Evolutionary conservation across 2,888 invertebrate genomes (phyloP).

Genomic region (Diarsia rubi): DNA sequence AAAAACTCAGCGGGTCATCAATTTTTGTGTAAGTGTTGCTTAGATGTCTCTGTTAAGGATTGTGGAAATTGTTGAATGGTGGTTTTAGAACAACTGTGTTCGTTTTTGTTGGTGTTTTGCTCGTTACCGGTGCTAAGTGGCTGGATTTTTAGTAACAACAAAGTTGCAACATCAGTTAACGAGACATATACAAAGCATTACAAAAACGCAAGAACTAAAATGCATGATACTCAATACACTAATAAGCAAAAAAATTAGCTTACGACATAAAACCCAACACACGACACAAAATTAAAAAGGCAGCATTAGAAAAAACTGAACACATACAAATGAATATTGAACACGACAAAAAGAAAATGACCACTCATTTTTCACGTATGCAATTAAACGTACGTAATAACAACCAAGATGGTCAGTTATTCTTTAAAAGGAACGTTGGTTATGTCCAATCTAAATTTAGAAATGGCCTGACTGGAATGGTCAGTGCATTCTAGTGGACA

Average conservation of each 20-base stretch:
- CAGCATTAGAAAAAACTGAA: slow-evolving; percentile 28
- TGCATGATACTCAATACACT: background rate
- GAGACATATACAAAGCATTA: slow-evolving; percentile 1
- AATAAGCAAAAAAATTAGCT: slow-evolving; percentile 9
- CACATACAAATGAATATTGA: slow-evolving; percentile 54
- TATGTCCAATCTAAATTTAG: slow-evolving; percentile 84
- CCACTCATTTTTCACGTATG: slow-evolving; percentile 62
- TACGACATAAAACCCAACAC: slow-evolving; percentile 9
- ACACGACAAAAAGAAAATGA: slow-evolving; percentile 55
- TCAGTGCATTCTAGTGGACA: slow-evolving; percentile 71
- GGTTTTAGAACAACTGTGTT: slow-evolving; percentile 22
- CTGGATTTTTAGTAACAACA: slow-evolving; percentile 25
- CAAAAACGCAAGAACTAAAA: background rate
- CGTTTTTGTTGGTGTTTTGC: slow-evolving; percentile 30
- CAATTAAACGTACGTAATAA: slow-evolving; percentile 72
- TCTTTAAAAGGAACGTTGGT: slow-evolving; percentile 82
- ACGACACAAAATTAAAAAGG: slow-evolving; percentile 23
- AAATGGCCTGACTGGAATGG: slow-evolving; percentile 76
- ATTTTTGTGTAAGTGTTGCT: slow-evolving; percentile 62
- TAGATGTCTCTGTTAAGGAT: slow-evolving; percentile 59
- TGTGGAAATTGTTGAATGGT: slow-evolving; percentile 37
- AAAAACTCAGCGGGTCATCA: slow-evolving; percentile 67
- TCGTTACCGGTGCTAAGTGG: slow-evolving; percentile 30
- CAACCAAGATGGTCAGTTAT: slow-evolving; percentile 74
- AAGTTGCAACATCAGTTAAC: background rate